Conservation (phyloP, 2,888 invertebrate species). For the Andrena bicolor region DNA sequence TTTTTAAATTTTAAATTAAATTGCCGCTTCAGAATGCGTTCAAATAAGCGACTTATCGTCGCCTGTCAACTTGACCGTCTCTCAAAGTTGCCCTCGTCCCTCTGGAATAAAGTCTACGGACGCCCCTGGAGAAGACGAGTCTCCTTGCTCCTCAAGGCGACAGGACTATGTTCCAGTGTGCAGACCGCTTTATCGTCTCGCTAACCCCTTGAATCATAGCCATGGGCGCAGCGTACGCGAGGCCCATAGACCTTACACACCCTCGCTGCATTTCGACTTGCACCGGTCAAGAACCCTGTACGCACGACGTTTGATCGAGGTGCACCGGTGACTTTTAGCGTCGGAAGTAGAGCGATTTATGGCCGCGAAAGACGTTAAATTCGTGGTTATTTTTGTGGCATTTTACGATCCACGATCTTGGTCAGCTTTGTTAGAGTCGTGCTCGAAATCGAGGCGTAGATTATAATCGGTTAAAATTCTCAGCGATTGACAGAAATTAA, state of each 20-base stretch:
- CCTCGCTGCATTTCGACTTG: constrained; percentile 40
- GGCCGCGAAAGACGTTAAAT: constrained; percentile 52
- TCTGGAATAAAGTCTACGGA: too few species aligned
- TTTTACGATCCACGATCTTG: constrained; percentile 54
- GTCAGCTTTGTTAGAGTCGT: constrained; percentile 49
- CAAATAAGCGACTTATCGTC: too few species aligned
- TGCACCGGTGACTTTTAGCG: constrained; percentile 53
- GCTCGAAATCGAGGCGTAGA: constrained; percentile 20
- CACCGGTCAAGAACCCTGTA: constrained; percentile 54
- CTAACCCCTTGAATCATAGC: constrained; percentile 38
- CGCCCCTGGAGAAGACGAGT: too few species aligned
- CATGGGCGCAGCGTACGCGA: constrained; percentile 27
- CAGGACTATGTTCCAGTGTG: constrained; percentile 33
- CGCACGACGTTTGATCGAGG: constrained; percentile 39
- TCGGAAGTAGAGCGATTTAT: constrained; percentile 63
- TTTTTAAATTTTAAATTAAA: too few species aligned
- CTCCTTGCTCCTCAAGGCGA: too few species aligned
- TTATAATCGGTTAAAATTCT: constrained; percentile 19
- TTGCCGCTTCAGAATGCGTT: too few species aligned
- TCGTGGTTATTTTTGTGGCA: constrained; percentile 51
- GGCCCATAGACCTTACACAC: constrained; percentile 41
- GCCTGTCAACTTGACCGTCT: too few species aligned
- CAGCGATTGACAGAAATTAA: not conserved
- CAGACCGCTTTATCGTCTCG: constrained; percentile 45
- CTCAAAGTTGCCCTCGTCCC: too few species aligned